These are phyloP conservation scores for Sminthurides bifidus DNA, from an alignment of 1,140 invertebrate genomes.

Conservation along the genomic window DNA sequence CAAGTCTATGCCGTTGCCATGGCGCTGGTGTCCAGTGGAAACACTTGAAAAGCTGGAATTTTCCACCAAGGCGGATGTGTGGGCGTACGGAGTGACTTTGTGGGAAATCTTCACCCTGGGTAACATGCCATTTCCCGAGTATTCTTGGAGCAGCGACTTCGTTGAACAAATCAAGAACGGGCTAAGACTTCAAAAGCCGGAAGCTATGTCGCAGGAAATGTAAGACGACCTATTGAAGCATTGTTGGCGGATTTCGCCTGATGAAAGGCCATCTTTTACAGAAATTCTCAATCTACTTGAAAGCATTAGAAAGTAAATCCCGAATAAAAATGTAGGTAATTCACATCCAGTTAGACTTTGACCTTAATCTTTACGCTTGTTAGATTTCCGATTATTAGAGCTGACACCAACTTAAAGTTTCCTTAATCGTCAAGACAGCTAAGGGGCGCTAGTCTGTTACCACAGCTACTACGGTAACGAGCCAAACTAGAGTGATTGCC, in stretches of 20 bases:
- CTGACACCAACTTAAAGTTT: no score
- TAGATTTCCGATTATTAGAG: no score
- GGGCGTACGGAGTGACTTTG: slow-evolving; percentile 71
- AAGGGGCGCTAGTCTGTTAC: no score
- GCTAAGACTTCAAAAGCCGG: neutral
- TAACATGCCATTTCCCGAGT: slow-evolving; percentile 30
- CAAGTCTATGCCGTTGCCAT: slow-evolving; percentile 41
- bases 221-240: neutral
- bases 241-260: neutral
- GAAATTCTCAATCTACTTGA: no score
- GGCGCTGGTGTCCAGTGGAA: slow-evolving; percentile 81
- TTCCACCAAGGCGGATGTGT: slow-evolving; percentile 71
- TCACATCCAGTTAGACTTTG: no score
- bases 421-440: no score
- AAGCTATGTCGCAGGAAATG: neutral
- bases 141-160: neutral
- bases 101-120: slow-evolving; percentile 71
- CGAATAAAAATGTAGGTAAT: no score
- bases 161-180: neutral
- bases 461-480: no score
- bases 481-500: no score
- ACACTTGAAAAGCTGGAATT: slow-evolving; percentile 63
- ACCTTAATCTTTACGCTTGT: no score
- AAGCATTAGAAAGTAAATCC: no score
- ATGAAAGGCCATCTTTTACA: neutral